Percentiles rank a stretch among this genome's conserved stretches.
Evolutionary conservation across 64 coral and sea anemone species (phyloP).

Genomic region (Hydrozoanthus tunicans): DNA sequence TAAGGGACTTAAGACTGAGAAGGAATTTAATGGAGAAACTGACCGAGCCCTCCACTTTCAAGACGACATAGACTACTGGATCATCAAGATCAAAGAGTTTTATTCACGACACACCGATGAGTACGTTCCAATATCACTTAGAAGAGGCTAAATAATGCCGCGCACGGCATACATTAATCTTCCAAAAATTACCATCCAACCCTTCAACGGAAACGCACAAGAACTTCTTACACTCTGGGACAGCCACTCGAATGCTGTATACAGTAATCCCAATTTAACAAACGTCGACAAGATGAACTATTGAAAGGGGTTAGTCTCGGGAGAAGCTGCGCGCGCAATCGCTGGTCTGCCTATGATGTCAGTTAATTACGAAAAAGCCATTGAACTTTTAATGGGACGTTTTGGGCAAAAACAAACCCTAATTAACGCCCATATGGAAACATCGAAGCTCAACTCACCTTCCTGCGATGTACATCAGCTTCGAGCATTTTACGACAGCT

Average conservation of each 20-base stretch:
- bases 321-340: constrained; percentile 25
- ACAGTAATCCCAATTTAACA: constrained; percentile 43
- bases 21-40: constrained; percentile 12
- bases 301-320: constrained; percentile 44
- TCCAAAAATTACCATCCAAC: constrained; percentile 53
- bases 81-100: constrained; percentile 38
- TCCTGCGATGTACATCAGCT: constrained; percentile 27
- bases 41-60: constrained; percentile 34
- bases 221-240: constrained; percentile 60
- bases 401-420: neutral
- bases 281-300: constrained; percentile 50
- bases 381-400: neutral
- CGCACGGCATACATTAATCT: neutral
- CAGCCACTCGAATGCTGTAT: constrained; percentile 61
- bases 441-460: constrained; percentile 13
- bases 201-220: constrained; percentile 49
- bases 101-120: constrained; percentile 11
- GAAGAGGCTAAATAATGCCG: constrained; percentile 42
- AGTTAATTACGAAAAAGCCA: constrained; percentile 23
- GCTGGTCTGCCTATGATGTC: constrained; percentile 55
- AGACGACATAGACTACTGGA: constrained; percentile 35
- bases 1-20: constrained; percentile 1
- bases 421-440: neutral
- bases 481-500: constrained; percentile 69
- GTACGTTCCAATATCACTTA: constrained; percentile 15